Conservation (phyloP, 2,797 vertebrate species). For the Centropyge bicolor region DNA sequence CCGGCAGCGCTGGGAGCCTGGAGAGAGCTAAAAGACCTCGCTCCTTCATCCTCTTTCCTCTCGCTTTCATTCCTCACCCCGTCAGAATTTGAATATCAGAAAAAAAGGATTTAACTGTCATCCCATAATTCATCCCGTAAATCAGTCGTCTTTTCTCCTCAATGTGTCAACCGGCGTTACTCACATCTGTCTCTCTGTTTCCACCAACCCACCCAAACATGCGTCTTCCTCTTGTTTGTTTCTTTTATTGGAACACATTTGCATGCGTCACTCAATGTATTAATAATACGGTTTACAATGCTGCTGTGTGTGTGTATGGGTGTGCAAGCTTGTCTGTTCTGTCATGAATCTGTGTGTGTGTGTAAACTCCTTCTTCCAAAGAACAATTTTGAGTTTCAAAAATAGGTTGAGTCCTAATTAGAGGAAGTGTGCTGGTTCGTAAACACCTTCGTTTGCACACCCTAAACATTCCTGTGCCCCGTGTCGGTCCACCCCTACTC, state of each 20-base stretch:
- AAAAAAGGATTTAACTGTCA: slow-evolving; percentile 34
- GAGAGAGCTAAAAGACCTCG: slow-evolving; percentile 20
- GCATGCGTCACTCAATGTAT: slow-evolving; percentile 63
- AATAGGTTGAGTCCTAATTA: slow-evolving; percentile 68
- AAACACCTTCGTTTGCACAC: slow-evolving; percentile 39
- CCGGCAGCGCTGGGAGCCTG: slow-evolving; percentile 21
- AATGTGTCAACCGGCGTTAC: slow-evolving; percentile 20
- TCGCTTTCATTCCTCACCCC: slow-evolving; percentile 26
- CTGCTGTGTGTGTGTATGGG: neutral
- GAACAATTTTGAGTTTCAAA: slow-evolving; percentile 39
- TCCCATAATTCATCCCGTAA: slow-evolving; percentile 44
- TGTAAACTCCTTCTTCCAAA: neutral
- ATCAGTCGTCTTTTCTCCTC: slow-evolving; percentile 36
- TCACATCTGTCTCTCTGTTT: slow-evolving; percentile 40
- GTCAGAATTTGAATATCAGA: slow-evolving; percentile 45
- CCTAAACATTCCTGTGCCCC: slow-evolving; percentile 29
- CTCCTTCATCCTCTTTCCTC: slow-evolving; percentile 7
- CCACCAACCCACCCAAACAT: slow-evolving; percentile 1
- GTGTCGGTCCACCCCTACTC: neutral
- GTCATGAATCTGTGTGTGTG: neutral
- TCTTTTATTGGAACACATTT: slow-evolving; percentile 69
- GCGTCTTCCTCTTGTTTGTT: slow-evolving; percentile 52
- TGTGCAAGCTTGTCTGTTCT: too few relatives aligned
- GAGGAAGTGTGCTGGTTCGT: slow-evolving; percentile 39
- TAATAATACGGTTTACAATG: slow-evolving; percentile 44